Evolutionary conservation across 2,113 vertebrate genomes (phyloP), one percentile per base, ranked within the genome.

Genomic region (Odontophorus gujanensis): DNA sequence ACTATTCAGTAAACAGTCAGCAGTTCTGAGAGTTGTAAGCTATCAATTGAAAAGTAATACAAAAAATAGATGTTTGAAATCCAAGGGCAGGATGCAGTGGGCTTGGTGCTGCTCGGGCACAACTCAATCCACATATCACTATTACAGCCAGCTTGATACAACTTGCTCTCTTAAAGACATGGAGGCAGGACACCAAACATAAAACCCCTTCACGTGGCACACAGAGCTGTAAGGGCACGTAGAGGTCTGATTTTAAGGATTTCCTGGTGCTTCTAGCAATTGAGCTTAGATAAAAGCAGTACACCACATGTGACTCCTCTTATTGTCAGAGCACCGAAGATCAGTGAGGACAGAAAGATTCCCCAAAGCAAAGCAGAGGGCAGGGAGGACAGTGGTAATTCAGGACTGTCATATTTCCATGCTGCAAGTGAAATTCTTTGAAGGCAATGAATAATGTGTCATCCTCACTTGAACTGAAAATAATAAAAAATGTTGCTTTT

Each of bases 251-350:
- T 81, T 81, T 80, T 59, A 24, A 74, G 75, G 72, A 80, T 93
- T 78, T 89, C 62, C 50, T 18, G 13, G 69, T 57, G 53, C 61
- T 94, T 45, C 53, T 28, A 62, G 42, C 38, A 89, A 47, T 0
- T 80, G 78, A 93, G 85, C 78, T 85, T n/a, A 89, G 59, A 61
- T 59, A 82, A 92, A 87, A 76, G 22, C 63, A 69, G 26, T 32
- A 67, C 28, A 74, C 78, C 6, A 80, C 71, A 76, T 0, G 2
- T 92, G 78, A 74, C 38, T 93, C 53, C 76, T 81, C 43, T 57
- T 48, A 32, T 22, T 40, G 73, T 17, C 3, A 15, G 21, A 58
- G 47, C 40, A 74, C 36, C 57, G 72, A 63, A 91, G 84, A 80
- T 51, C 34, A 89, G 78, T 6, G 0, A 87, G 65, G 87, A 58